Evolutionary conservation across 2,888 invertebrate genomes (phyloP).

Genomic region (Tachina fera): DNA sequence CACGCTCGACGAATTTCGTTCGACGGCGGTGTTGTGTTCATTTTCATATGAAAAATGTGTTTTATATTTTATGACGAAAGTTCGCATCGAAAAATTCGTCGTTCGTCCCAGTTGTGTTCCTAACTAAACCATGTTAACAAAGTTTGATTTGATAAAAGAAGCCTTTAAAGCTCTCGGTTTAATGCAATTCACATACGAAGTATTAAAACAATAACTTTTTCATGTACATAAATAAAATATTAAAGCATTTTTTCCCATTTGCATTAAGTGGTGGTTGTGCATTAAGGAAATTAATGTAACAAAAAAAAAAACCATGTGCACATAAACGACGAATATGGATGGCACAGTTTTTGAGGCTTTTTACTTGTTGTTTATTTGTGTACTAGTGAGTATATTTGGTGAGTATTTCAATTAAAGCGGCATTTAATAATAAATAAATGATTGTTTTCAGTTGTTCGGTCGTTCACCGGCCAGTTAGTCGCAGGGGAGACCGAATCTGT

Average conservation of each 20-base stretch:
- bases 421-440: slow-evolving; percentile 74
- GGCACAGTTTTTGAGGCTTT: slow-evolving; percentile 17
- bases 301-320: slow-evolving; percentile 1
- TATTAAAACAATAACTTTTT: too few species aligned
- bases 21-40: too few species aligned
- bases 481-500: not conserved
- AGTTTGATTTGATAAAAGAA: too few species aligned
- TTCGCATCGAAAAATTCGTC: too few species aligned
- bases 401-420: slow-evolving; percentile 74
- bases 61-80: too few species aligned
- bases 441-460: slow-evolving; percentile 65
- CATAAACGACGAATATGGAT: slow-evolving; percentile 18
- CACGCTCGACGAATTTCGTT: too few species aligned
- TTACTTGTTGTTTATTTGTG: slow-evolving; percentile 30
- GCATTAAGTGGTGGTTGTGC: not conserved
- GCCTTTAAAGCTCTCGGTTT: too few species aligned
- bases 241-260: not conserved
- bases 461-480: slow-evolving; percentile 9
- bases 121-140: too few species aligned
- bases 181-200: too few species aligned
- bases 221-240: not conserved
- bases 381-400: slow-evolving; percentile 31
- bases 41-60: too few species aligned
- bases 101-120: too few species aligned
- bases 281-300: not conserved